Evolutionary conservation across 2,888 invertebrate species (phyloP).

Genomic region (Holacanthella duospinosa): DNA sequence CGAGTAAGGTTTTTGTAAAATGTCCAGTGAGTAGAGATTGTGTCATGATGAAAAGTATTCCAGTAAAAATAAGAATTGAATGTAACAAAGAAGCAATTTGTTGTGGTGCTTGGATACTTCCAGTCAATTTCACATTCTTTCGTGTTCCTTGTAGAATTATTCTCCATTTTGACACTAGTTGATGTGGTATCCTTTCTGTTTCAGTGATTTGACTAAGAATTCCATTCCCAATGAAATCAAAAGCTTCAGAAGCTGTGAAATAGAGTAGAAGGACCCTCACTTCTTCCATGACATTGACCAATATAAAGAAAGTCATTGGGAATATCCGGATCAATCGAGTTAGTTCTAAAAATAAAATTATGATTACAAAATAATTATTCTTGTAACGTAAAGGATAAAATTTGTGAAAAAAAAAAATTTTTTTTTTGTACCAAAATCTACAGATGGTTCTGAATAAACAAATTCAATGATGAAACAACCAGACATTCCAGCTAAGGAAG

Average conservation of each 20-base stretch:
- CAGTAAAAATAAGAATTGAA: not conserved
- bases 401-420: conserved; percentile 1
- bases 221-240: not conserved
- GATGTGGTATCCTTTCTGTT: too few relatives aligned
- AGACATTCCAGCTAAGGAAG: too few relatives aligned
- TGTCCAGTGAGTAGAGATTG: not conserved
- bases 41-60: not conserved
- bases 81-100: not conserved
- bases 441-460: not conserved
- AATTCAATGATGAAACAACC: not conserved
- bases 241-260: not conserved
- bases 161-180: not conserved
- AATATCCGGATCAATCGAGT: not conserved
- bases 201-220: not conserved
- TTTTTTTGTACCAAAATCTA: not conserved
- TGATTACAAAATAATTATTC: not conserved
- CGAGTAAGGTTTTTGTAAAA: not conserved
- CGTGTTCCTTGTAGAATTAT: not conserved
- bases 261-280: conserved; percentile 1
- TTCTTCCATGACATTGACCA: not conserved
- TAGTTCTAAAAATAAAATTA: not conserved
- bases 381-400: too few relatives aligned
- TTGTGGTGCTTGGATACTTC: not conserved
- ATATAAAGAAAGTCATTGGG: not conserved
- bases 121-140: not conserved